phyloP scores from a whole-genome alignment of 2,888 invertebrate species.

The Drosophila mimica region DNA sequence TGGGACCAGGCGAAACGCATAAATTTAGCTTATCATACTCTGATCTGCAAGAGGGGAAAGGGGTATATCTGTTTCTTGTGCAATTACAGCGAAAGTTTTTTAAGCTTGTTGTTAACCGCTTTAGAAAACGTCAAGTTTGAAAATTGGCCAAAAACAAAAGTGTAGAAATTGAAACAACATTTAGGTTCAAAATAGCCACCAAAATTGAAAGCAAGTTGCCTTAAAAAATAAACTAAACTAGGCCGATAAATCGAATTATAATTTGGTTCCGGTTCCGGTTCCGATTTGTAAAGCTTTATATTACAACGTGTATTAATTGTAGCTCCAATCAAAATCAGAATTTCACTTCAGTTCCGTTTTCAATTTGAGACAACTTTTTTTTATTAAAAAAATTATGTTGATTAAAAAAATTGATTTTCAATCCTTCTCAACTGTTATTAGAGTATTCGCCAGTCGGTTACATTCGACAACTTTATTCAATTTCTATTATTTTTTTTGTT shows the following conservation, averaged over 20 bases:
- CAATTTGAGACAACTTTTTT: too few relatives aligned
- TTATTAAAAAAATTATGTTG: too few relatives aligned
- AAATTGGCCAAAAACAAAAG: neutral
- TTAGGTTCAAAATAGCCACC: neutral
- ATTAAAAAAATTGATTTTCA: neutral
- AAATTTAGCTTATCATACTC: constrained; percentile 33
- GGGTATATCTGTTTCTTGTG: neutral
- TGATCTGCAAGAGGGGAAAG: neutral
- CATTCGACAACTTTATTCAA: neutral
- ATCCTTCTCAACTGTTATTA: neutral
- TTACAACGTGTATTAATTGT: too few relatives aligned
- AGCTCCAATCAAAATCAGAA: too few relatives aligned
- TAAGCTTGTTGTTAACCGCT: too few relatives aligned
- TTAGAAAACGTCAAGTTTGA: neutral
- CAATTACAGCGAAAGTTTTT: neutral
- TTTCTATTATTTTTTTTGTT: neutral
- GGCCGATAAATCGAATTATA: neutral
- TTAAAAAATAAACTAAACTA: neutral
- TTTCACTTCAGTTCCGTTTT: too few relatives aligned
- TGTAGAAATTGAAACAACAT: neutral
- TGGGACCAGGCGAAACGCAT: constrained; percentile 53
- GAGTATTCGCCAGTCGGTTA: neutral
- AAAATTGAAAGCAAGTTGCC: neutral
- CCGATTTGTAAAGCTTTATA: neutral
- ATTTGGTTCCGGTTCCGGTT: neutral